phyloP scores from a whole-genome alignment of 2,888 invertebrate genomes.

The Polia nebulosa region DNA sequence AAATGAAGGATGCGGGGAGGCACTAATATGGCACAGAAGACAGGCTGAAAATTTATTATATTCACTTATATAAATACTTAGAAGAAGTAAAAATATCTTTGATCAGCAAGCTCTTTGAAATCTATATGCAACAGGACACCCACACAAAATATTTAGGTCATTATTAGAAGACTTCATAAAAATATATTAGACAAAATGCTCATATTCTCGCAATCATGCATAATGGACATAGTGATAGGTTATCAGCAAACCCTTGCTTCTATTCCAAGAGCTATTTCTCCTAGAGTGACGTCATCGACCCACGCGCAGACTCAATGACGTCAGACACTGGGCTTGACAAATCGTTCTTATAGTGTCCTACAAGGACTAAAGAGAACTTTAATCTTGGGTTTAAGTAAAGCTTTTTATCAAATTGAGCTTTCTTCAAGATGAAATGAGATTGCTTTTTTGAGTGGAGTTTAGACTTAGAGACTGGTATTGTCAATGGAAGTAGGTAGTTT shows the following conservation, averaged over 20 bases:
- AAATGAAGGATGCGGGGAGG: too few relatives aligned
- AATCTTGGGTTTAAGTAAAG: conserved; percentile 22
- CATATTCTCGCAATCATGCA: conserved; percentile 35
- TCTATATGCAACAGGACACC: neutral
- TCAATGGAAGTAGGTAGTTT: conserved; percentile 1
- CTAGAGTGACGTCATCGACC: conserved; percentile 55
- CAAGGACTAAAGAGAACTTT: conserved; percentile 31
- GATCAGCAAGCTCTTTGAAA: neutral
- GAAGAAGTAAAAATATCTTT: neutral
- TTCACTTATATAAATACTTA: neutral
- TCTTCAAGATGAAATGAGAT: conserved; percentile 13
- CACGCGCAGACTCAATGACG: conserved; percentile 52
- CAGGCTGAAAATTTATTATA: neutral
- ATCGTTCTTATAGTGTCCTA: conserved; percentile 26
- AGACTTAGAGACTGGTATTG: neutral
- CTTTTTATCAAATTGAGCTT: conserved; percentile 11
- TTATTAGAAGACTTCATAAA: conserved; percentile 4
- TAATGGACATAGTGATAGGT: conserved; percentile 48
- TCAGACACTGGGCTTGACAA: conserved; percentile 56
- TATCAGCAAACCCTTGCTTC: conserved; percentile 55
- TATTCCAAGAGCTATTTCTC: conserved; percentile 55
- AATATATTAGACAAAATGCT: conserved; percentile 6
- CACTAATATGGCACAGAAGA: neutral
- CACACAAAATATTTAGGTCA: conserved; percentile 4
- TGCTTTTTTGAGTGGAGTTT: conserved; percentile 5